Percentiles rank a stretch among this genome's conserved stretches.
Evolutionary conservation across 2,113 vertebrate genomes (phyloP).

Genomic region (Epinephelus lanceolatus): DNA sequence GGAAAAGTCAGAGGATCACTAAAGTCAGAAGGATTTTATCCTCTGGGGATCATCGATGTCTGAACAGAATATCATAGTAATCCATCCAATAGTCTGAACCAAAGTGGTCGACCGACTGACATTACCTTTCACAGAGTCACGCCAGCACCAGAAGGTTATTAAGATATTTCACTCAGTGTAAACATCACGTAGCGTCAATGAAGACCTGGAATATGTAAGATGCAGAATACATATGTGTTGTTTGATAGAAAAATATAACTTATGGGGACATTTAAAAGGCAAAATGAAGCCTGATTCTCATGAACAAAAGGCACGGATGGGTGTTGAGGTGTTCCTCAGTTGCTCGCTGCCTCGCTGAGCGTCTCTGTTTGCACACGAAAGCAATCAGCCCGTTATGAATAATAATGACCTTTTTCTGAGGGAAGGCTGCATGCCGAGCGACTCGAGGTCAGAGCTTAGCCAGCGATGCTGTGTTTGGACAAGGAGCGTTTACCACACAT

Average conservation of each 20-base stretch:
- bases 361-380: constrained; percentile 86
- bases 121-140: background rate
- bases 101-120: too few relatives aligned
- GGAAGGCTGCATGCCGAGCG: constrained; percentile 84
- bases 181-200: background rate
- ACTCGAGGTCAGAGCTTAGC: constrained; percentile 77
- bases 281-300: constrained; percentile 11
- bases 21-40: background rate
- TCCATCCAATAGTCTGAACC: background rate
- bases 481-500: constrained; percentile 72
- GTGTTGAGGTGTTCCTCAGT: background rate
- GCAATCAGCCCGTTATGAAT: constrained; percentile 89
- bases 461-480: constrained; percentile 79
- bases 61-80: background rate
- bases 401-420: constrained; percentile 88
- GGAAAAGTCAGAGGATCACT: background rate
- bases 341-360: constrained; percentile 18
- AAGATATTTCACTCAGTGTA: background rate
- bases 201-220: background rate
- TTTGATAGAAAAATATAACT: background rate
- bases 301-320: constrained; percentile 14
- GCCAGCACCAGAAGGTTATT: background rate
- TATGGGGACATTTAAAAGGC: background rate
- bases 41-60: background rate
- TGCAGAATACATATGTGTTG: too few relatives aligned